phyloP scores from a whole-genome alignment of 2,888 invertebrate species.

The Nomada fucata region DNA sequence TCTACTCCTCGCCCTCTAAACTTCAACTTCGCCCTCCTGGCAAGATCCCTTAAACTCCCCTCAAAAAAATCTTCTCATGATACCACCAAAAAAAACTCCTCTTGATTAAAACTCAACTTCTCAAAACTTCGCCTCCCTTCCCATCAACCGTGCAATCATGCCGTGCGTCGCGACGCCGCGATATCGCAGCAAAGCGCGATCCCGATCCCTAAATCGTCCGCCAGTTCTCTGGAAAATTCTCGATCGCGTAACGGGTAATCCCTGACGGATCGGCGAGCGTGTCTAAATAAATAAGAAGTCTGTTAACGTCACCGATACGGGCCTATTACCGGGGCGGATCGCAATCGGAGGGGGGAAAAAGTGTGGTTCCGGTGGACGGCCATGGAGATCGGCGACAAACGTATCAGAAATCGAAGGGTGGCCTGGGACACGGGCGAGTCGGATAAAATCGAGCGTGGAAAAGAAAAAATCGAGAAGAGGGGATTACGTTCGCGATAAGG shows the following conservation, averaged over 20 bases:
- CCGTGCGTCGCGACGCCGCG: background rate
- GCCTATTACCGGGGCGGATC: background rate
- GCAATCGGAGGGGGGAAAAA: background rate
- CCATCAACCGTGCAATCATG: constrained; percentile 10
- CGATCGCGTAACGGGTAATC: constrained; percentile 8
- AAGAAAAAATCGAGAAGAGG: background rate
- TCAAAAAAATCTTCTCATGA: background rate
- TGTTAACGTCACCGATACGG: constrained; percentile 19
- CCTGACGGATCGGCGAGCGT: background rate
- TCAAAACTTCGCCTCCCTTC: background rate
- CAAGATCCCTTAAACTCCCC: accelerated
- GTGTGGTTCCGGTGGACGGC: background rate
- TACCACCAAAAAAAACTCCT: background rate
- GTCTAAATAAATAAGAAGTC: constrained; percentile 22
- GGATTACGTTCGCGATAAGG: constrained; percentile 33
- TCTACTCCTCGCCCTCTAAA: background rate
- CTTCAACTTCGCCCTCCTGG: too few relatives aligned
- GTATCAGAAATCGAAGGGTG: constrained; percentile 35
- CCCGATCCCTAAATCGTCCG: background rate
- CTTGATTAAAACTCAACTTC: background rate
- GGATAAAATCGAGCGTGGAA: constrained; percentile 17
- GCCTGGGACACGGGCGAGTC: constrained; percentile 10
- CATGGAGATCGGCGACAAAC: constrained; percentile 3
- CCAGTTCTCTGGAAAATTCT: background rate
- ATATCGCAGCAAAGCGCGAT: background rate